Evolutionary conservation across 2,113 vertebrate genomes (phyloP).

Genomic region (Burhinus oedicnemus): DNA sequence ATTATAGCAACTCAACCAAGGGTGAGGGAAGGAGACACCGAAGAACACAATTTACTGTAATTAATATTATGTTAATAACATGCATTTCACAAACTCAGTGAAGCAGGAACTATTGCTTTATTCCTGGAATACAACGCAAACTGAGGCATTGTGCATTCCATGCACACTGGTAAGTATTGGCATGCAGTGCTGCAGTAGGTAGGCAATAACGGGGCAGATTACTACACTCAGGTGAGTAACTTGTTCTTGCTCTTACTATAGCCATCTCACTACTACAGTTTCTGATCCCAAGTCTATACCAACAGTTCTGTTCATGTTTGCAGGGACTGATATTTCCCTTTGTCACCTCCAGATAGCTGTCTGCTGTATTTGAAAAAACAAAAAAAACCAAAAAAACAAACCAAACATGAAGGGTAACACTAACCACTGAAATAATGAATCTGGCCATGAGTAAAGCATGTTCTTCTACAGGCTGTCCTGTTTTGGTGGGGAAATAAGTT

Average conservation of each 20-base stretch:
- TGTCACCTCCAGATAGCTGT: background rate
- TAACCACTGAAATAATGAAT: background rate
- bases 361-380: background rate
- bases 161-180: fast-evolving
- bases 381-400: too few relatives aligned
- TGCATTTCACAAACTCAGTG: background rate
- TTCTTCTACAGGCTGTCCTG: background rate
- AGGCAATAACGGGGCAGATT: background rate
- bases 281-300: background rate
- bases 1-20: background rate
- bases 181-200: background rate
- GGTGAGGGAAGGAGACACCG: background rate
- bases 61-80: background rate
- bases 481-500: background rate
- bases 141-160: background rate
- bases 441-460: background rate
- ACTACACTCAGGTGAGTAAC: background rate
- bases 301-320: background rate
- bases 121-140: background rate
- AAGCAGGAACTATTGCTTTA: background rate
- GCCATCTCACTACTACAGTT: background rate
- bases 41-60: background rate
- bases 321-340: background rate
- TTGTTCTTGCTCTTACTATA: background rate
- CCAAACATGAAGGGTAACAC: fast-evolving